Conservation (phyloP, 2,113 vertebrate species). For the Syngnathoides biaculeatus region DNA sequence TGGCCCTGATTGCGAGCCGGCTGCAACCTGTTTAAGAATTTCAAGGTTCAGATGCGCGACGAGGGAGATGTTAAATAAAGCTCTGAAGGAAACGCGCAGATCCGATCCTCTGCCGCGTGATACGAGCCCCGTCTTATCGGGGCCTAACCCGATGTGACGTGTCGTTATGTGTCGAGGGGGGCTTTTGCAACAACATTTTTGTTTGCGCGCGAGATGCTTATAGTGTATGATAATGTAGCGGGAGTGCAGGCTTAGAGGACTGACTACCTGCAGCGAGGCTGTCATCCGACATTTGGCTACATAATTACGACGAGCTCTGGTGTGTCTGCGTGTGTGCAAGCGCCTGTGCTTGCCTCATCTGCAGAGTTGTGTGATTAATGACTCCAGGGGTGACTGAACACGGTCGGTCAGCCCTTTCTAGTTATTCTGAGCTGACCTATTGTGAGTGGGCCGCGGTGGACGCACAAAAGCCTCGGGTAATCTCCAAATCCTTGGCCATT, state of each 20-base stretch:
- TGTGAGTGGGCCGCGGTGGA: slow-evolving; percentile 50
- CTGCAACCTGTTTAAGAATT: slow-evolving; percentile 37
- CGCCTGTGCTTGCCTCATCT: slow-evolving; percentile 37
- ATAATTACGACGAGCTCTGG: slow-evolving; percentile 44
- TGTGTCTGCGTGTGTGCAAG: slow-evolving; percentile 22
- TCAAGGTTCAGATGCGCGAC: slow-evolving; percentile 37
- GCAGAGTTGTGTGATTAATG: slow-evolving; percentile 60
- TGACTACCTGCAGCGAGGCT: slow-evolving; percentile 56
- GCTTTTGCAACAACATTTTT: slow-evolving; percentile 31
- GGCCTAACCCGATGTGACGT: slow-evolving; percentile 49
- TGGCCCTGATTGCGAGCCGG: slow-evolving; percentile 41
- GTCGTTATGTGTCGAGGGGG: slow-evolving; percentile 37
- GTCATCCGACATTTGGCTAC: slow-evolving; percentile 60
- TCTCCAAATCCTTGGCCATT: slow-evolving; percentile 49
- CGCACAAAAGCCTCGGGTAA: slow-evolving; percentile 56
- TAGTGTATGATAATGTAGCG: slow-evolving; percentile 33
- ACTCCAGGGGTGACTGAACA: slow-evolving; percentile 56
- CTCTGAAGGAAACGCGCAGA: slow-evolving; percentile 24
- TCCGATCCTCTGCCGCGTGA: background rate
- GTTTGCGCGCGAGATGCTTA: slow-evolving; percentile 5
- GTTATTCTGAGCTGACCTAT: slow-evolving; percentile 67
- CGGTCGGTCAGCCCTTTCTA: slow-evolving; percentile 47
- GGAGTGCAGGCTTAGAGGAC: slow-evolving; percentile 44
- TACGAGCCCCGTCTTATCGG: slow-evolving; percentile 22
- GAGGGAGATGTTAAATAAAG: slow-evolving; percentile 32